Conservation (phyloP, 2,888 invertebrate genomes). For the Celastrina argiolus region DNA sequence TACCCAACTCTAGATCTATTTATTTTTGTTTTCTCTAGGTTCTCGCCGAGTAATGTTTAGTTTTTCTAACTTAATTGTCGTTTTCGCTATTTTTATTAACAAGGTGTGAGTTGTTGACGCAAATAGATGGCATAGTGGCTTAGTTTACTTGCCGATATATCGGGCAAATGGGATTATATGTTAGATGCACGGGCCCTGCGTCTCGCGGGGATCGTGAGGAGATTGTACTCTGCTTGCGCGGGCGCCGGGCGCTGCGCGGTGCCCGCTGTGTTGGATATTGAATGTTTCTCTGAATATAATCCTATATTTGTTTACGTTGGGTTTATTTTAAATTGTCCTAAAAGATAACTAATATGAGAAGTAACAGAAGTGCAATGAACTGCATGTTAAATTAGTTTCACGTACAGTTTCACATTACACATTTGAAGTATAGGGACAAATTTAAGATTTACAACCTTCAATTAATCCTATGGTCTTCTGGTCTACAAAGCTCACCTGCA, state of each 20-base stretch:
- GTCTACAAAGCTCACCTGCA: too few relatives aligned
- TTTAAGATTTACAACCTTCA: too few relatives aligned
- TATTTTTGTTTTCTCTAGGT: conserved; percentile 11
- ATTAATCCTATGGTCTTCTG: too few relatives aligned
- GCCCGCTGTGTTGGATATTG: conserved; percentile 67
- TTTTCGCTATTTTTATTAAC: conserved; percentile 65
- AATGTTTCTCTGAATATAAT: conserved; percentile 77
- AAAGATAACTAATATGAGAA: background rate
- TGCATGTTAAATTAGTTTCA: conserved; percentile 9
- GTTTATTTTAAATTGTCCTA: conserved; percentile 51
- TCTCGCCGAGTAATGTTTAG: conserved; percentile 25
- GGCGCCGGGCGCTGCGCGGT: conserved; percentile 52
- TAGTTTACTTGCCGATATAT: conserved; percentile 58
- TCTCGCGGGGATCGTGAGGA: conserved; percentile 44
- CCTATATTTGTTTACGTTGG: conserved; percentile 75
- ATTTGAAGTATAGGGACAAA: too few relatives aligned
- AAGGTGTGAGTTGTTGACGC: conserved; percentile 61
- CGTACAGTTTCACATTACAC: too few relatives aligned
- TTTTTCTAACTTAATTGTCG: conserved; percentile 52
- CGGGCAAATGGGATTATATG: conserved; percentile 70
- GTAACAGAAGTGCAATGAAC: background rate
- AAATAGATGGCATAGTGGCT: conserved; percentile 61
- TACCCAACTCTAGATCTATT: conserved; percentile 14
- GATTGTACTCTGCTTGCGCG: conserved; percentile 53
- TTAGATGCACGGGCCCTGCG: conserved; percentile 46